Evolutionary conservation across 2,888 invertebrate genomes (phyloP).

Genomic region (Chrysolina americana): DNA sequence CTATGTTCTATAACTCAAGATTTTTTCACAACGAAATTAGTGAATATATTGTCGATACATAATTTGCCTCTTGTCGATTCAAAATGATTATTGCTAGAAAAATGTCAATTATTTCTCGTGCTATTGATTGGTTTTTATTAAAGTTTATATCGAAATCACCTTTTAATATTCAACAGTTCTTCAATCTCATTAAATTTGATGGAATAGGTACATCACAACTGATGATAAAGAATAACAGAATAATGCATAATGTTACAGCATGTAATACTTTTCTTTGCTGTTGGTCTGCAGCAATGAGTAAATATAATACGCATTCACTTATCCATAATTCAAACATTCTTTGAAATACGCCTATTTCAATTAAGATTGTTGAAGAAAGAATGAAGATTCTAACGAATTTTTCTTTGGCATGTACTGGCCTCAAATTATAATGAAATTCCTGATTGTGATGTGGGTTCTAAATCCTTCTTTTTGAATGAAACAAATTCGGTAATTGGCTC

Average conservation of each 20-base stretch:
- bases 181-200: no score
- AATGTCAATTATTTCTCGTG: no score
- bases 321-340: not conserved
- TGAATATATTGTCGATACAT: no score
- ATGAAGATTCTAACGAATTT: conserved; percentile 36
- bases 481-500: conserved; percentile 45
- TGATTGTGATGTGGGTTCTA: conserved; percentile 42
- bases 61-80: no score
- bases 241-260: not conserved
- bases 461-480: conserved; percentile 48
- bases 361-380: conserved; percentile 30
- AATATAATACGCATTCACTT: conserved; percentile 2
- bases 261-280: not conserved
- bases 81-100: no score
- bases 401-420: conserved; percentile 34
- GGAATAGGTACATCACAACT: not conserved
- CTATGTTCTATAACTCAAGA: no score
- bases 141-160: no score
- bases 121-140: no score
- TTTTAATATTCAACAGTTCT: no score
- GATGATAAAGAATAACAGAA: not conserved
- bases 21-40: no score
- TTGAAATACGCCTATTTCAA: conserved; percentile 22
- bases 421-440: conserved; percentile 37
- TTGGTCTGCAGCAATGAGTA: conserved; percentile 14